Evolutionary conservation across 1,140 invertebrate genomes (phyloP), one percentile per base, ranked within the genome.

Genomic region (Zaprionus taronus): DNA sequence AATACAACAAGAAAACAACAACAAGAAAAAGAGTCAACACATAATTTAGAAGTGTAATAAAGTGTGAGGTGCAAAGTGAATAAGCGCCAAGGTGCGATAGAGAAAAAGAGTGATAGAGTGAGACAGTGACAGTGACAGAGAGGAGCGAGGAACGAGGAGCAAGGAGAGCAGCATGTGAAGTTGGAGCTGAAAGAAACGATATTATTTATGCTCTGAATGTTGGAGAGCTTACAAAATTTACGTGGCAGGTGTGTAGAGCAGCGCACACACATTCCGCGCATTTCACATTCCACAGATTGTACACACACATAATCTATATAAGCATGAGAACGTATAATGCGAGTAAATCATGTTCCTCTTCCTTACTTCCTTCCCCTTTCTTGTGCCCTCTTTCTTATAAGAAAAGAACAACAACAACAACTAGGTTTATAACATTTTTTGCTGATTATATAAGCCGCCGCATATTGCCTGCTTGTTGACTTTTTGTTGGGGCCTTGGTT

Each of bases 171-270:
- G 73, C 73, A 76, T 76, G 73, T 76, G 68, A 76, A 76, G 73
- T 24, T 51, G 53, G 60, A 70, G 36, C 57, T 20, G 22, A 26
- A 38, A 71, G 61, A 72, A 72, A 72, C 68, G 55, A 76, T 72
- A 77, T 73, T 72, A 77, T 73, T 77, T 77, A 77, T 77, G 70
- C 64, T 77, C 69, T 77, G 74, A 61, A 67, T 77, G 64, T 67
- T 72, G 69, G 20, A 77, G 75, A 74, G 71, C 75, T 77, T 57
- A 77, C 71, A 72, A 73, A 84, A 84, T 89, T 89, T 89, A 89
- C 84, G 84, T 89, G 84, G 84, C 84, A 89, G 84, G 84, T 89
- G 84, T 89, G 85, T 89, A 81, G 78, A 72, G 70, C 64, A 57
- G 20, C 20, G 12, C 53, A 57, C 17, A 14, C 55, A 49, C 47